Base-by-base conservation (phyloP, 2,888 invertebrate genomes). In the Diplolepis rosae region DNA sequence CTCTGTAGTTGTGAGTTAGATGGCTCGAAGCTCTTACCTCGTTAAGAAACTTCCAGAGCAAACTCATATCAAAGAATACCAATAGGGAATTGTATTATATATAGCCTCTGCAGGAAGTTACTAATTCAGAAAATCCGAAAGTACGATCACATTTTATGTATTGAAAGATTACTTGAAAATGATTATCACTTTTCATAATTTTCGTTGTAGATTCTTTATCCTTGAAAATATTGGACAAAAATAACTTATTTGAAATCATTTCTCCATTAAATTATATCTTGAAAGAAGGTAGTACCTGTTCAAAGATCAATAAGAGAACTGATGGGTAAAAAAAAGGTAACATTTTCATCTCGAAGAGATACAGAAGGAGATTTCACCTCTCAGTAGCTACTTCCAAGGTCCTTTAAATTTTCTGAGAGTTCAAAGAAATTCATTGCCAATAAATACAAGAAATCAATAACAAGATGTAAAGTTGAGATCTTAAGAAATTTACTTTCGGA, bases 321-420 rank as follows among this genome's bases (percentile, higher is more conserved):
- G n/a, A n/a, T n/a, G 22, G 45, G 9, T 39, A 39, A 39, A 61
- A 39, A 39, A 61, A 61, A 61, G 61, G 15, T 61, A 61, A 61
- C 39, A 61, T 39, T 61, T 39, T 61, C 61, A 61, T 61, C 61
- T 39, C n/a, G 61, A 22, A 39, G 39, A 39, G 24, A 24, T 39
- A n/a, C 35, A 61, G 45, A 9, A 45, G 61, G n/a, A 61, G 61
- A 61, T 61, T 61, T 24, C 24, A 39, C 39, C 61, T 61, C 39
- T 61, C 13, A 35, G 7, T 2, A 61, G 24, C 24, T 61, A 35
- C 35, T 35, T 61, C 39, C 61, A 61, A 61, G 61, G 61, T 61
- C 61, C 9, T 61, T 39, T 61, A 61, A 61, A 61, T 39, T 61
- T 39, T 61, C 39, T 39, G 11, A 61, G 61, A 39, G 39, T 61